phyloP scores from a whole-genome alignment of 2,888 invertebrate genomes.

The Caenorhabditis macrosperma region DNA sequence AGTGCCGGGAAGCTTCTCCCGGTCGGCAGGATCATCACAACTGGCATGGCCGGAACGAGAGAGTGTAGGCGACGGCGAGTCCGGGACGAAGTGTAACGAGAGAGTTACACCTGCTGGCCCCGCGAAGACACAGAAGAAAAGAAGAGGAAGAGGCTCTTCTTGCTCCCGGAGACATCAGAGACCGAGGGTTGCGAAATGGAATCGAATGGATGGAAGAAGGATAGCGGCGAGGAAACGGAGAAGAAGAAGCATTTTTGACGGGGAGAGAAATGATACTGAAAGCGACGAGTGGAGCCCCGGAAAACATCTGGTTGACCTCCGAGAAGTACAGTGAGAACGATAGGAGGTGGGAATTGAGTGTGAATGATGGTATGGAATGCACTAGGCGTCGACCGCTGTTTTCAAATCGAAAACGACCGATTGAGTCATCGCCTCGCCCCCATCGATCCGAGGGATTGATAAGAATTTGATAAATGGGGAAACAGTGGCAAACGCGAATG shows the following conservation, averaged over 20 bases:
- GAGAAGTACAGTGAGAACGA: background rate
- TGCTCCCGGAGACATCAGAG: slow-evolving; percentile 39
- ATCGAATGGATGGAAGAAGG: background rate
- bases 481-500: background rate
- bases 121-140: background rate
- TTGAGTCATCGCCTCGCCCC: slow-evolving; percentile 22
- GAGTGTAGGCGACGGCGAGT: slow-evolving; percentile 33
- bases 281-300: background rate
- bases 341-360: too few relatives aligned
- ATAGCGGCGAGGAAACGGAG: too few relatives aligned
- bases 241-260: background rate
- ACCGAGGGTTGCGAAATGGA: slow-evolving; percentile 43
- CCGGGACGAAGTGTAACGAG: slow-evolving; percentile 14
- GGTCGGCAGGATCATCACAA: slow-evolving; percentile 3
- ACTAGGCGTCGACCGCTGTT: slow-evolving; percentile 4
- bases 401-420: slow-evolving; percentile 3
- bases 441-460: slow-evolving; percentile 38
- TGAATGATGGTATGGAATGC: background rate
- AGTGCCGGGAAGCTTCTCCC: background rate
- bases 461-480: slow-evolving; percentile 34
- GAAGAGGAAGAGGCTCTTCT: slow-evolving; percentile 3
- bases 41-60: slow-evolving; percentile 34
- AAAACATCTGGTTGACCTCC: background rate
- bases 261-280: background rate
- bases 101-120: slow-evolving; percentile 27